Conservation (phyloP, 2,113 vertebrate species). For the Ranitomeya imitator region DNA sequence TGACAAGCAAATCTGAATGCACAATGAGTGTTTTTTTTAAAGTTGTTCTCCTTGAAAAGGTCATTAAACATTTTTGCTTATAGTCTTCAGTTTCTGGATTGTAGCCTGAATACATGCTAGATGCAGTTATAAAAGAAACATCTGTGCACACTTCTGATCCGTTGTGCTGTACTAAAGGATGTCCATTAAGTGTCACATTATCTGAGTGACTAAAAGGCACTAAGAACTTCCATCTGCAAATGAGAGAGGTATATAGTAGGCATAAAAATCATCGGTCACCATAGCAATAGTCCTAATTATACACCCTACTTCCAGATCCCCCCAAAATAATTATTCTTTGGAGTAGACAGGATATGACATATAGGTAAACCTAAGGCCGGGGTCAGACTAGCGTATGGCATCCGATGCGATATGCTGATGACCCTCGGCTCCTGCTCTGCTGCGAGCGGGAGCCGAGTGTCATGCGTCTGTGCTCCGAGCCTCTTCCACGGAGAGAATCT, state of each 20-base stretch:
- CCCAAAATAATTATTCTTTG: no score
- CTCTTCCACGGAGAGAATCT: no score
- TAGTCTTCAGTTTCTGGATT: not conserved
- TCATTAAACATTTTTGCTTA: not conserved
- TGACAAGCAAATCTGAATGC: not conserved
- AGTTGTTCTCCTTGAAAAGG: not conserved
- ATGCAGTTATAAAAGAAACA: slow-evolving; percentile 1
- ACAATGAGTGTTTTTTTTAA: not conserved
- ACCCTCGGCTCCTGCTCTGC: no score
- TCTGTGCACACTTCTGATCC: not conserved
- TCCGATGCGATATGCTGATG: no score
- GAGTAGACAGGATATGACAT: no score
- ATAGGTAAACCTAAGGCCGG: no score
- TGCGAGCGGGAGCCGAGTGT: no score
- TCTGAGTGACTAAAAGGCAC: no score
- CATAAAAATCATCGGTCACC: not conserved
- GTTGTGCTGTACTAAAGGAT: not conserved
- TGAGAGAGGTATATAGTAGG: not conserved
- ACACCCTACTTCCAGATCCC: no score
- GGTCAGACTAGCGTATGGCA: no score
- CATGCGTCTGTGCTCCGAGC: no score
- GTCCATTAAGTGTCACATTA: slow-evolving; percentile 6
- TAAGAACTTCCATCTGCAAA: not conserved
- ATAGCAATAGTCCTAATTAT: no score
- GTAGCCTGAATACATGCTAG: not conserved